Base-by-base conservation (phyloP, 2,888 invertebrate species). In the Callyntrura sp. region DNA sequence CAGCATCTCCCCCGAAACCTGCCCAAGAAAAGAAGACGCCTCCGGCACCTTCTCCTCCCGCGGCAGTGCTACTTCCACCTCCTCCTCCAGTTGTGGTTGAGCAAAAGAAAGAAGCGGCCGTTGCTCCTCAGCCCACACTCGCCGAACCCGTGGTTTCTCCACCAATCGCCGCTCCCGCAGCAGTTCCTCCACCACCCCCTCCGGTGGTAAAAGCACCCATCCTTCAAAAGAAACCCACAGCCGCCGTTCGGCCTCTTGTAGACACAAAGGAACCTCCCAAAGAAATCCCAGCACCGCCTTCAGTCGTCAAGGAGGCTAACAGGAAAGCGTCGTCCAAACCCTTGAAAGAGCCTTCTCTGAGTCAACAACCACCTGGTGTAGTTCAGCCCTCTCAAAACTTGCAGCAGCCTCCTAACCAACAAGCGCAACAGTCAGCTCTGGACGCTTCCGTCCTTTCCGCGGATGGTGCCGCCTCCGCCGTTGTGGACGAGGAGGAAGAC, bases 191-290 rank as follows among this genome's bases (percentile, higher is more conserved):
- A 81, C 79, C 81, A 60, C 81, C 81, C 1, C 14, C 65, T 0
- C 55, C 55, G 4, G 57, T 78, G 4, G 51, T 51, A 8, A 62
- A n/a, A 62, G 4, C 60, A 0, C 8, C 23, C 9, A 4, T 17
- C 17, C 57, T 57, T 43, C 73, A 76, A 23, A 85, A 76, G 23
- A 92, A 91, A 51, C 92, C 92, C 0, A 92, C 90, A 14, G 92
- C 92, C 1, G 70, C 92, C 2, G 83, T 92, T 6, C 90, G 87
- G 45, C 92, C 92, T 12, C 88, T 85, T 1, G 81, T 90, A 5
- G 89, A 83, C 55, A 87, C 76, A 11, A 88, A 78, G 17, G 70
- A 70, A 17, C 17, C 70, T 6, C 70, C 70, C 43, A 70, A 70
- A 43, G 70, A 70, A 35, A 43, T 70, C 0, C 1, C 43, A 17